Evolutionary conservation across 2,113 vertebrate genomes (phyloP).

Genomic region (Larimichthys polyactis): DNA sequence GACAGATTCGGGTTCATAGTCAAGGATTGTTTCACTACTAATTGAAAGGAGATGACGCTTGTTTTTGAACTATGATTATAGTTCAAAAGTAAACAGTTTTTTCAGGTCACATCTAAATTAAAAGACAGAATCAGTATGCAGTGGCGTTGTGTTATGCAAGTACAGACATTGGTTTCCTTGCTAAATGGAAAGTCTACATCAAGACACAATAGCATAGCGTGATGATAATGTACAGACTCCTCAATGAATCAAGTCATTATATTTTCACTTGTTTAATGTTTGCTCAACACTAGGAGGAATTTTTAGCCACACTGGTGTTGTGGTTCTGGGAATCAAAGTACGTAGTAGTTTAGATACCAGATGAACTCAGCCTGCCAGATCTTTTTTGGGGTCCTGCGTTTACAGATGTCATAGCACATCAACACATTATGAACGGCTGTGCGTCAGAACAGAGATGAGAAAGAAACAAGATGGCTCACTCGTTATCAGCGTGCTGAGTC

Average conservation of each 20-base stretch:
- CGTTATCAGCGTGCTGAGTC: too few species aligned
- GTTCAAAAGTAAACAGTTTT: conserved; percentile 14
- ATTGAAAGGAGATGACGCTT: conserved; percentile 21
- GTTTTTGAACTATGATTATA: conserved; percentile 23
- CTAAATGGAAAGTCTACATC: background rate
- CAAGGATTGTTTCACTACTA: conserved; percentile 18
- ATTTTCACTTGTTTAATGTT: background rate
- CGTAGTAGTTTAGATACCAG: too few species aligned
- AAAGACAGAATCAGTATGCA: background rate
- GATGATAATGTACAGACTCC: background rate
- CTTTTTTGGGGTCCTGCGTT: too few species aligned
- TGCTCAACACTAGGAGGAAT: background rate
- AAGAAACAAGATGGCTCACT: too few species aligned
- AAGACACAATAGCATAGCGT: too few species aligned
- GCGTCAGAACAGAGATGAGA: too few species aligned
- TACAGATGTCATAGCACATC: too few species aligned
- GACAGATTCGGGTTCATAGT: conserved; percentile 61
- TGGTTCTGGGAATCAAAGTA: background rate
- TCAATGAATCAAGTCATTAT: background rate
- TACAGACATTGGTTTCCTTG: background rate
- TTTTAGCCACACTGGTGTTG: background rate
- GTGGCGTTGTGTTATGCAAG: background rate
- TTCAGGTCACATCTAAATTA: background rate
- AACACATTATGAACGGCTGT: too few species aligned
- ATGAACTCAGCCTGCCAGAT: too few species aligned